Base-by-base conservation (phyloP, 2,113 vertebrate species). In the Seriola rivoliana region DNA sequence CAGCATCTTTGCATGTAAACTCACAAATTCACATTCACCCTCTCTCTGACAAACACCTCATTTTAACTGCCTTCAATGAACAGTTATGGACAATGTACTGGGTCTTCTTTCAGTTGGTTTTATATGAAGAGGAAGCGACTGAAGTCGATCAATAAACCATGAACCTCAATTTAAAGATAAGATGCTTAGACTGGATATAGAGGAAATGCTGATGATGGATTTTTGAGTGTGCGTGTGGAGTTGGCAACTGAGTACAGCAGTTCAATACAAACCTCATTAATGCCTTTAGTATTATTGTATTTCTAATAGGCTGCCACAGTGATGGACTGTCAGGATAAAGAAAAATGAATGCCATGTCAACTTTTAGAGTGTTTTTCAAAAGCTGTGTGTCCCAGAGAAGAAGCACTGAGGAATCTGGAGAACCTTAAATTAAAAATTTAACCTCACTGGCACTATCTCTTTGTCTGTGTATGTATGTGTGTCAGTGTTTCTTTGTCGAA, bases 231-330 rank as follows among this genome's bases (percentile, higher is more conserved):
- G 62, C 48, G 48, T 44, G 44, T 48, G 64, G 11, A 42, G 6
- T n/a, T 73, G 40, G 10, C 4, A 10, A 16, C 65, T 48, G 52
- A 81, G 69, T 60, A 73, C 42, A 63, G 57, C 67, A 75, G 78
- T 75, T 91, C 86, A 89, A 91, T 92, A 77, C 66, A 86, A 83
- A 89, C 76, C 78, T 87, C 88, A 85, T 91, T 77, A 90, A 84
- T 85, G 80, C 54, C 58, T 76, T 89, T 74, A 85, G 85, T 85
- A 74, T 78, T 91, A 83, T 84, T 87, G 88, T 79, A 57, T 93
- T 89, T 89, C 69, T 88, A 89, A 90, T 80, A 57, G 82, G 76
- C 42, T 86, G 70, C 66, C 60, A 62, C 62, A n/a, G 77, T 73
- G 79, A 87, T 81, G 46, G 78, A 89, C 69, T 19, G n/a, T 72